Conservation (phyloP, 2,797 vertebrate genomes). For the Pagetopsis macropterus region DNA sequence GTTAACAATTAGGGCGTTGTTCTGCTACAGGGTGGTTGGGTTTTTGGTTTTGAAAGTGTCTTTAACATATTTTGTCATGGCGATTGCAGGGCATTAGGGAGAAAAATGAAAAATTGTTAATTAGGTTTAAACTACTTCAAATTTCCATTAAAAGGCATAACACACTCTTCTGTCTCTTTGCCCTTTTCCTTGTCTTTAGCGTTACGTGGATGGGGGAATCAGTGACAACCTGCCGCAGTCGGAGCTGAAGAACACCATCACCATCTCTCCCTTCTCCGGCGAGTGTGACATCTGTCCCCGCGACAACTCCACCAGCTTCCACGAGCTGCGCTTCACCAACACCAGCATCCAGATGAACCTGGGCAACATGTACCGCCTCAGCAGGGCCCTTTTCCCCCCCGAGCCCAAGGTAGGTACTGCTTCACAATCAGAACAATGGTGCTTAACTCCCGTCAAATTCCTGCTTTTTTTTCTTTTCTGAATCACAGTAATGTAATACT, state of each 20-base stretch:
- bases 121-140: too few species aligned
- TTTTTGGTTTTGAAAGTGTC: conserved; percentile 16
- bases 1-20: background rate
- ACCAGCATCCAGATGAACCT: conserved; percentile 88
- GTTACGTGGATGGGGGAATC: conserved; percentile 91
- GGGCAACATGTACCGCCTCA: conserved; percentile 87
- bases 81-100: background rate
- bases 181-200: conserved; percentile 72
- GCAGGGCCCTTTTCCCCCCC: conserved; percentile 85
- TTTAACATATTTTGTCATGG: background rate
- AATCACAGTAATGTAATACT: too few species aligned
- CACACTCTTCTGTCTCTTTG: background rate
- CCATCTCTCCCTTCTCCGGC: conserved; percentile 91
- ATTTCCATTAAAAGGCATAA: background rate
- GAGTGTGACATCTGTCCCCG: conserved; percentile 94
- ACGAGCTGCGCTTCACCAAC: conserved; percentile 87
- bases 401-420: conserved; percentile 83
- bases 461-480: too few species aligned
- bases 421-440: too few species aligned
- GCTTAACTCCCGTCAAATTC: too few species aligned
- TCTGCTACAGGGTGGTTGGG: background rate
- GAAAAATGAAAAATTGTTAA: too few species aligned
- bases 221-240: conserved; percentile 88
- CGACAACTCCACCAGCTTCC: conserved; percentile 87
- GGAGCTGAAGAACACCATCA: conserved; percentile 90